These are phyloP conservation scores for Astur gentilis DNA, from an alignment of 2,113 vertebrate genomes.

Conservation along the genomic window DNA sequence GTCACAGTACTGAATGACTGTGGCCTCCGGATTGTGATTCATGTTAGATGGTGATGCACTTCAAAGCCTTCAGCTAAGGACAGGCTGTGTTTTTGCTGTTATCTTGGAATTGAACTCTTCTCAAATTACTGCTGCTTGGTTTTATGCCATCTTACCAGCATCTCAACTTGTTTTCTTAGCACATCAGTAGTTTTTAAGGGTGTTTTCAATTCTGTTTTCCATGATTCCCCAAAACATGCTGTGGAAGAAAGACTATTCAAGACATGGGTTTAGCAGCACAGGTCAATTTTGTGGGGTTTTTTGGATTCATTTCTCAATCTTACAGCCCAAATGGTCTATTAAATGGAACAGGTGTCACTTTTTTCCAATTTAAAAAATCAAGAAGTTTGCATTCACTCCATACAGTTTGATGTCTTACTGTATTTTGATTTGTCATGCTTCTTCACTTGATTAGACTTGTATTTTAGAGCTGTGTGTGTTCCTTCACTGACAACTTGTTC, in stretches of 20 bases:
- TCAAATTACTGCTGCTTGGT: not conserved
- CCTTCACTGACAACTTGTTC: not conserved
- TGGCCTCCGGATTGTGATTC: not conserved
- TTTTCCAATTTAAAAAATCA: not conserved
- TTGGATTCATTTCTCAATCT: not conserved
- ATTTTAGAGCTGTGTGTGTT: not conserved
- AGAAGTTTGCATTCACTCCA: not conserved
- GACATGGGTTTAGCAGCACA: not conserved
- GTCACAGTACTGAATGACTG: not conserved
- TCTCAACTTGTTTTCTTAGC: not conserved
- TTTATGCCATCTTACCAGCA: not conserved
- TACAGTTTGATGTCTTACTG: not conserved
- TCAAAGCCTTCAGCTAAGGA: not conserved
- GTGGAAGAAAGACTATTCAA: not conserved
- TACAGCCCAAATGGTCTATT: not conserved
- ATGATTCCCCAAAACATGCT: not conserved
- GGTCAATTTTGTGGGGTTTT: not conserved
- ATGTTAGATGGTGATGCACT: not conserved
- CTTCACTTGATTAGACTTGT: not conserved
- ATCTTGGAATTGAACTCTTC: not conserved
- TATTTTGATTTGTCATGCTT: not conserved
- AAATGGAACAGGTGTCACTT: not conserved
- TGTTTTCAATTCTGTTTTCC: not conserved
- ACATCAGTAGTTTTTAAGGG: not conserved
- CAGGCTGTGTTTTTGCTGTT: not conserved